Conservation (phyloP, 2,797 vertebrate species). For the Rhinichthys osculus region DNA sequence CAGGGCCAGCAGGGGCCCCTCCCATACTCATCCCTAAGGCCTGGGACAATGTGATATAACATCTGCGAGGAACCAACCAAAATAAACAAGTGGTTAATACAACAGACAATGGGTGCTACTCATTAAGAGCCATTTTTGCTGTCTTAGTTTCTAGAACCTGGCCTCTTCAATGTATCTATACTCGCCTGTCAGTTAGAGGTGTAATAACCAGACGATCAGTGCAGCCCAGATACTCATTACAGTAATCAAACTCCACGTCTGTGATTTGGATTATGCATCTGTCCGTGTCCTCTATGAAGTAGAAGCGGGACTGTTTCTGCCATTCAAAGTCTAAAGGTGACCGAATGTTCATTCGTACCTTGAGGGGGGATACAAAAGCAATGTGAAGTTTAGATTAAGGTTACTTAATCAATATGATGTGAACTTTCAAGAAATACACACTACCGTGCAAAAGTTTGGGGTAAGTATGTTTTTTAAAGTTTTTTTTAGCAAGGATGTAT, state of each 20-base stretch:
- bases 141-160: not conserved
- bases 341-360: constrained; percentile 83
- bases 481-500: not conserved
- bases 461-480: not conserved
- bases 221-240: constrained; percentile 88
- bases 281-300: constrained; percentile 84
- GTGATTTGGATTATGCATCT: constrained; percentile 85
- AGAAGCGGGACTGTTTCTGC: constrained; percentile 87
- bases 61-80: constrained; percentile 72
- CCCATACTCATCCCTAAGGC: constrained; percentile 90
- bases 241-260: constrained; percentile 86
- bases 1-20: constrained; percentile 85
- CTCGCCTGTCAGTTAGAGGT: constrained; percentile 85
- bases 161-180: constrained; percentile 6
- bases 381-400: not conserved
- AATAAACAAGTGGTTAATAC: constrained; percentile 1
- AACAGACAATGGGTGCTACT: not conserved
- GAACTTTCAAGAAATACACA: not conserved
- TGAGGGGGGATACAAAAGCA: not conserved
- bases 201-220: constrained; percentile 89
- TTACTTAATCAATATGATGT: not conserved
- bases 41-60: constrained; percentile 88
- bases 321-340: constrained; percentile 84
- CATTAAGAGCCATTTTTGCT: not conserved
- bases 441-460: not conserved